Evolutionary conservation across 2,888 invertebrate species (phyloP), one percentile per base, ranked within the genome.

Genomic region (Molorchus minor): DNA sequence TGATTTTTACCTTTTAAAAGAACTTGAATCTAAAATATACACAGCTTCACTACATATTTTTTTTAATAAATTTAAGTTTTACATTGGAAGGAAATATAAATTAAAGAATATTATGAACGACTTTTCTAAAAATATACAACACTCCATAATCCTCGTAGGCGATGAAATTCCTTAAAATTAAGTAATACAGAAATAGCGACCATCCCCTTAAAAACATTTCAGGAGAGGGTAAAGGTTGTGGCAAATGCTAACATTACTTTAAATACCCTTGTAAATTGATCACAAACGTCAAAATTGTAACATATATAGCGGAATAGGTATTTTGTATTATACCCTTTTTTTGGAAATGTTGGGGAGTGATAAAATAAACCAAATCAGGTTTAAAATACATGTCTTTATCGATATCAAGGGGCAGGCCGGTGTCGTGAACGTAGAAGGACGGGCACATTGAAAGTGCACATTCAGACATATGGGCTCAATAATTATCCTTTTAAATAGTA

Each of bases 281-380:
- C 73, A 71, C 72, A 67, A 72, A 73, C 65, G 74, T 74, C 72
- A 72, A 69, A 72, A 70, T 67, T 67, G 70, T 67, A 60, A 65
- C n/a, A 69, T 68, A 69, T 70, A 70, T 59, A 58, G 56, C 63
- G 60, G 68, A 60, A 65, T 60, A 64, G 65, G 60, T 61, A 58
- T 60, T 58, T 47, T 58, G 36, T 56, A 65, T 68, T 71, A 65
- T 61, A 56, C 69, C n/a, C 68, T 74, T 73, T 74, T 74, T 74
- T 70, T 67, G 72, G 74, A 71, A 72, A 65, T 29, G 15, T 13
- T 25, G 10, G 20, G 46, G 43, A 55, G 57, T 44, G 55, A 41
- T 54, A 47, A 59, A 62, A 62, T 63, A 64, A 66, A 68, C 69
- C 64, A 70, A 71, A 70, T 71, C 71, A 64, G 70, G 69, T 66